Base-by-base conservation (phyloP, 2,797 vertebrate species). In the Ceyx erithaca region DNA sequence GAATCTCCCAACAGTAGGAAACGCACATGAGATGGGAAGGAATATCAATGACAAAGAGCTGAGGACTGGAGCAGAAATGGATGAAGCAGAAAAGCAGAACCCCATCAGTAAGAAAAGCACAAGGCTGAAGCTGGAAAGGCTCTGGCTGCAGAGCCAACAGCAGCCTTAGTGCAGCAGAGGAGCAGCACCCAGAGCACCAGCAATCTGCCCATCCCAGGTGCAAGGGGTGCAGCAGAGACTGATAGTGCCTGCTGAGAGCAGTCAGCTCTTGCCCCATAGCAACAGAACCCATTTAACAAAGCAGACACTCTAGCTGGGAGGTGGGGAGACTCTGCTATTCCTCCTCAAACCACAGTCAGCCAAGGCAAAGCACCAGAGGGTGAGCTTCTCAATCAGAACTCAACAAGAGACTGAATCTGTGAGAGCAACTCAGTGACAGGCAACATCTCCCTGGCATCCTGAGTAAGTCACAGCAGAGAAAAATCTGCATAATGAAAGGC, bases 41-140 rank as follows among this genome's bases (percentile, higher is more conserved):
- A 51, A 63, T 66, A 48, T 77, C 46, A 73, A 75, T 25, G 80
- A 77, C 70, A 83, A 86, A 85, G 85, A 58, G 46, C 72, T 84
- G 78, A 61, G 46, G 82, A 77, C 37, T 68, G 25, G 40, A 71
- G 66, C 61, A 89, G 87, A 68, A 88, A 40, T 76, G 87, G 75
- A 90, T 79, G 80, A 90, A 88, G 69, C 55, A 80, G 78, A 85
- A 84, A 87, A 80, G 76, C 82, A 87, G 52, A 88, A 79, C 30
- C 52, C 40, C 61, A 67, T 68, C 67, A 90, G 80, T 33, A 78
- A 82, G 64, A 85, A 85, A 91, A 45, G 58, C 59, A 81, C 37
- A n/a, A 85, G 72, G 62, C 0, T 83, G 73, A 80, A 77, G 66
- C 75, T 91, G 59, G 57, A 58, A 45, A 48, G 54, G 63, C 31